Conservation (phyloP, 2,797 vertebrate genomes). For the Danio tinwini region DNA sequence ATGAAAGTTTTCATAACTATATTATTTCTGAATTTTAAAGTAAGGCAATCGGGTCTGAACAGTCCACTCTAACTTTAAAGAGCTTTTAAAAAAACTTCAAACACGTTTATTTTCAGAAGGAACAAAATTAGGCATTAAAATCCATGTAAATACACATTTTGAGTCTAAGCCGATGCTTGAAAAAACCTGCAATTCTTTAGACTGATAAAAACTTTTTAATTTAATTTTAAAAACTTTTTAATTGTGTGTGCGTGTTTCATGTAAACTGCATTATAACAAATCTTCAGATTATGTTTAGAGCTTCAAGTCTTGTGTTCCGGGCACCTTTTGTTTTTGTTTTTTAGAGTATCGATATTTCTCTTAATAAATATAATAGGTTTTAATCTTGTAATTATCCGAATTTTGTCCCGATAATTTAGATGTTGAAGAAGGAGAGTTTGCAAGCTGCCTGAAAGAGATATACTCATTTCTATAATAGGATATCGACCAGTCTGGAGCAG, state of each 20-base stretch:
- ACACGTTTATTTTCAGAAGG: not conserved
- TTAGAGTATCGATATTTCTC: conserved; percentile 78
- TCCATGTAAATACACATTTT: not conserved
- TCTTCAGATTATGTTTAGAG: not conserved
- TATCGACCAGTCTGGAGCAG: conserved; percentile 84
- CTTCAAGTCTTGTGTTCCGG: not conserved
- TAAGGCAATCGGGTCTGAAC: not conserved
- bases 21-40: not conserved
- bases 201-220: not conserved
- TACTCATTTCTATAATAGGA: conserved; percentile 89
- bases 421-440: conserved; percentile 85
- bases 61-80: not conserved
- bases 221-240: not conserved
- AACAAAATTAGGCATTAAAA: not conserved
- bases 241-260: not conserved
- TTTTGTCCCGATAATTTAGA: conserved; percentile 92
- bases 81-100: not conserved
- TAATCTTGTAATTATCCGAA: conserved; percentile 94
- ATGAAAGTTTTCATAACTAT: not conserved
- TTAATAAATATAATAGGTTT: conserved; percentile 92
- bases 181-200: not conserved
- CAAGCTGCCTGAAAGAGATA: conserved; percentile 93
- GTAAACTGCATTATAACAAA: not conserved
- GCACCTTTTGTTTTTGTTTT: conserved; percentile 23
- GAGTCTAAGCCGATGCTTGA: too few species aligned